Base-by-base conservation (phyloP, 2,113 vertebrate genomes). In the Silurus glanis region DNA sequence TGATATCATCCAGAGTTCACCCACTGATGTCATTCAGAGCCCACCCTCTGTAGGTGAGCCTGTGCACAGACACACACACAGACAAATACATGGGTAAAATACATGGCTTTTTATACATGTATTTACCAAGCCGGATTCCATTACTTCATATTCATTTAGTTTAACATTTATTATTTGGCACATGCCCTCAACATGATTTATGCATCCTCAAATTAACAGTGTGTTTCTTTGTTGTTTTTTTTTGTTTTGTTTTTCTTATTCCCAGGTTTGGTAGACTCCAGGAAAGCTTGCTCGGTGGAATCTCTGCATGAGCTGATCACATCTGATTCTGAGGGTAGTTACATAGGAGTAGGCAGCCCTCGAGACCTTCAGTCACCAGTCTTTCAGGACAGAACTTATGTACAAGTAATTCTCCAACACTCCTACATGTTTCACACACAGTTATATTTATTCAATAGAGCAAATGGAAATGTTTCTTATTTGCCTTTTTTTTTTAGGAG, bases 281-380 rank as follows among this genome's bases (percentile, higher is more conserved):
- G 89, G 88, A 97, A 97, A 89, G 93, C 94, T 47, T 97, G 95
- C 91, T 99, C 98, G 4, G 91, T 96, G 53, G 98, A 99, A 88
- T 99, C 98, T 25, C 95, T 99, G 91, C 96, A 96, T 90, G 98
- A 99, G 86, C 92, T 97, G 66, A 89, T 98, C 91, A 97, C 96
- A 0, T 99, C 98, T 19, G 98, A 99, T 91, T 99, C 98, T 0
- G 98, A 99, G 94, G 96, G 98, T 87, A 99, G 98, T 94, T 98
- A 93, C 0, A 95, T 94, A 83, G 98, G 95, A 85, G 93, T 95
- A 62, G 91, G 95, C 81, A 99, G 98, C 87, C 98, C 98, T 85
- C 94, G 97, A 93, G 97, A 98, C 80, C 90, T 97, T 59, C 96
- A 96, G 89, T 99, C 97, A 0, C 98, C 97, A 0, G 92, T 98